These are phyloP conservation scores for Dromas ardeola DNA, from an alignment of 2,113 vertebrate genomes.

Conservation along the genomic window DNA sequence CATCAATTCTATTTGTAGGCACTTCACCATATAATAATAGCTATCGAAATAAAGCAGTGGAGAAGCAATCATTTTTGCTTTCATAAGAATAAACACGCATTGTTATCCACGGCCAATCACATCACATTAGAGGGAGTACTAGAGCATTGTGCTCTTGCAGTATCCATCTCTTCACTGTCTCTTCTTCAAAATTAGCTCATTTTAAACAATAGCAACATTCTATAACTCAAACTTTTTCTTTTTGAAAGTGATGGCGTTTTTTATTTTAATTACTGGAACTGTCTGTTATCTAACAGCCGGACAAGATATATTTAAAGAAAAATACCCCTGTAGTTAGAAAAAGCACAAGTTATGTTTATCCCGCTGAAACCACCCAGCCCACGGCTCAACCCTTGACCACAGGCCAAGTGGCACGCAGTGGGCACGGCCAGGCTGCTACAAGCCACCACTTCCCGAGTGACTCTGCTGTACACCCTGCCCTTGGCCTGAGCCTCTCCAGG, in stretches of 20 bases:
- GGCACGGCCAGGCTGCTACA: rapidly evolving
- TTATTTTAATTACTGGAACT: neutral
- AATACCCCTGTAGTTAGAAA: neutral
- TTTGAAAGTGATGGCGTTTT: neutral
- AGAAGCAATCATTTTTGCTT: neutral
- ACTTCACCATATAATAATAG: neutral
- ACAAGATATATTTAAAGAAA: neutral
- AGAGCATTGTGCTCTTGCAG: neutral
- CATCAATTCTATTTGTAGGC: neutral
- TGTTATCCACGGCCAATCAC: neutral
- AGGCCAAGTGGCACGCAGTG: rapidly evolving
- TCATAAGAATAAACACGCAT: neutral
- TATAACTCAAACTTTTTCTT: neutral
- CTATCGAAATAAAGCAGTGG: neutral
- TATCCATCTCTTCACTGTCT: neutral
- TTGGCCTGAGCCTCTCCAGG: neutral
- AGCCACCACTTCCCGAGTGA: neutral
- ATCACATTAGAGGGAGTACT: neutral
- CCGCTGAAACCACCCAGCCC: neutral
- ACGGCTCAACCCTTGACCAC: rapidly evolving
- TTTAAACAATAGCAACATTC: neutral
- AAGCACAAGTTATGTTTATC: neutral
- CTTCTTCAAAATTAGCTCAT: neutral
- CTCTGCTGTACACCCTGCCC: neutral
- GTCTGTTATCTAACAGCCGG: neutral